phyloP scores from a whole-genome alignment of 2,797 vertebrate species.

The Phoebastria nigripes region DNA sequence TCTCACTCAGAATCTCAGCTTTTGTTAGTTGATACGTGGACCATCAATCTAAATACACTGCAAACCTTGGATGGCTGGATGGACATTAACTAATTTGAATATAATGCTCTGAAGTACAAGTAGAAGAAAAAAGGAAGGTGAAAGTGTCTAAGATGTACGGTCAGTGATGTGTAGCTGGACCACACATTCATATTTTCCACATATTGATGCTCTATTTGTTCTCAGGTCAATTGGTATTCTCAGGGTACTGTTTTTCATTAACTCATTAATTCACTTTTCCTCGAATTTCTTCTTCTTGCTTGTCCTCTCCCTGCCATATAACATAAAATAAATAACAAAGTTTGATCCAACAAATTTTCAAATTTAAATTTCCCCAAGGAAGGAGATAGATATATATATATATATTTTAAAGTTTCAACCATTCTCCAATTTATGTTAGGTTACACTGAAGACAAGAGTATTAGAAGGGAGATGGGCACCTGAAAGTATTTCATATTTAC shows the following conservation, averaged over 20 bases:
- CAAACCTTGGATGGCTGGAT: background rate
- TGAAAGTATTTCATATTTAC: background rate
- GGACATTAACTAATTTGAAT: background rate
- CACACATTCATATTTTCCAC: background rate
- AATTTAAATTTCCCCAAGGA: background rate
- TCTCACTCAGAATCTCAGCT: background rate
- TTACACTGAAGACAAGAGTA: background rate
- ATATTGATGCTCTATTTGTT: background rate
- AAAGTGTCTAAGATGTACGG: background rate
- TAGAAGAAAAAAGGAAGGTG: background rate
- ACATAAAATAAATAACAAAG: background rate
- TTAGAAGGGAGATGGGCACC: background rate
- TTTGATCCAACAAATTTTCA: background rate
- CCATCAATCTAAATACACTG: background rate
- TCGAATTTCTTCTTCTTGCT: background rate
- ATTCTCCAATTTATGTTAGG: background rate
- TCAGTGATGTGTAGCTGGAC: background rate
- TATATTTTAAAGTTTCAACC: background rate
- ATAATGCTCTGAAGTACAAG: background rate
- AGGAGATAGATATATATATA: background rate
- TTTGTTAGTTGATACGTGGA: background rate
- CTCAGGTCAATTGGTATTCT: background rate
- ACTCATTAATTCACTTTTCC: background rate
- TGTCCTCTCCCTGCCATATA: background rate
- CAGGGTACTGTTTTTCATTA: background rate